A percentile compares a stretch with the other conserved stretches of the same genome.
Conservation (phyloP, 1,140 invertebrate species). For the Heliconius hermathena region DNA sequence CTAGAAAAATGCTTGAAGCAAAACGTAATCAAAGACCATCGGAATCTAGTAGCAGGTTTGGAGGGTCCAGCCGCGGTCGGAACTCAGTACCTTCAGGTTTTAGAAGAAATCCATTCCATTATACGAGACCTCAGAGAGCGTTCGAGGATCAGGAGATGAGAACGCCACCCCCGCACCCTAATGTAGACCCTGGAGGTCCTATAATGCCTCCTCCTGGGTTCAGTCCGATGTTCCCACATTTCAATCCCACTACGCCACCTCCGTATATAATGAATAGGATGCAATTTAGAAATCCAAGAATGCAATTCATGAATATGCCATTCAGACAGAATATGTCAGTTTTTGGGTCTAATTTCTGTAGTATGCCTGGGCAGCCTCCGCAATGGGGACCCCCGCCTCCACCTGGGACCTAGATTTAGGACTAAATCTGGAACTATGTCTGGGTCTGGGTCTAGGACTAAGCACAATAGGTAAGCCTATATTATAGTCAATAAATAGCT, state of each 20-base stretch:
- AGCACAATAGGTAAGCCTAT: conserved; percentile 22
- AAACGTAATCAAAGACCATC: conserved; percentile 61
- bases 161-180: conserved; percentile 56
- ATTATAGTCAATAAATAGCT: conserved; percentile 38
- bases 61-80: conserved; percentile 60
- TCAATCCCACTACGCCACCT: conserved; percentile 49
- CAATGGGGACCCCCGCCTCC: conserved; percentile 69
- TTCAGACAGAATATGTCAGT: conserved; percentile 56
- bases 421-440: conserved; percentile 40
- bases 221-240: conserved; percentile 46
- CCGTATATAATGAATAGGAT: conserved; percentile 43
- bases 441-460: background rate
- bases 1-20: conserved; percentile 51
- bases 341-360: conserved; percentile 61
- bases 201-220: conserved; percentile 48
- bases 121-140: conserved; percentile 44
- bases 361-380: conserved; percentile 48
- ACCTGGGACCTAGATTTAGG: conserved; percentile 60
- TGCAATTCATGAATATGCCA: conserved; percentile 46
- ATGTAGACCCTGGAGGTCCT: conserved; percentile 37
- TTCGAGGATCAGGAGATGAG: conserved; percentile 51
- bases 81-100: conserved; percentile 53
- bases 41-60: conserved; percentile 68
- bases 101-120: conserved; percentile 52
- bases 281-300: conserved; percentile 41